Base-by-base conservation (phyloP, 2,113 vertebrate species). In the Alligator mississippiensis region DNA sequence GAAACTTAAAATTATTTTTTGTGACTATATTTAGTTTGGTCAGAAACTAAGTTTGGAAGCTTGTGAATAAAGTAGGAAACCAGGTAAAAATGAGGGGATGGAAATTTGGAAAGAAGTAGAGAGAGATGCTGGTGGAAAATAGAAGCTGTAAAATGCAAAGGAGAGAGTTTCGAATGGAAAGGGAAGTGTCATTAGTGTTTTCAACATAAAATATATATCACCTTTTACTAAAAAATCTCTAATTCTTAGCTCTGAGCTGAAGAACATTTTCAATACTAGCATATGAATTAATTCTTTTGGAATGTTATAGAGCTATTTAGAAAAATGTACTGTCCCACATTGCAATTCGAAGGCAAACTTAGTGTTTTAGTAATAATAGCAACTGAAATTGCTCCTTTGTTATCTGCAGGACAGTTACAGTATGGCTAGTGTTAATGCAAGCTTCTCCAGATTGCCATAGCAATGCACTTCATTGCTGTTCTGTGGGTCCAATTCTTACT, bases 351-450 rank as follows among this genome's bases (percentile, higher is more conserved):
- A 61, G 5, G 5, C 88, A 82, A 21, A 85, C 79, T 85, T 83
- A 79, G 77, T 91, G 61, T 7, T 27, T 70, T 19, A 88, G 70
- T 47, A 85, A 22, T 87, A 80, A 83, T 90, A 54, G 81, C 63
- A 93, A 68, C 60, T 83, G 78, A 93, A 95, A 77, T 91, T 83
- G 28, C 80, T 15, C 81, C 63, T 85, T 27, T 90, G 17, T 88
- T 89, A 63, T 63, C 60, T 94, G 63, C 68, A 85, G 84, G 87
- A 64, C 47, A 81, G 54, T 88, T 87, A 81, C 16, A 30, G 58
- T 87, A 17, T 61, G 77, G 92, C 66, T 22, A 64, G 5, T 58
- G 72, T 92, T 74, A 92, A 54, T 90, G 47, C 47, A 79, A 84
- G 60, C 70, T 84, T 90, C 77, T 85, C 59, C 30, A 90, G 27